Evolutionary conservation across 2,797 vertebrate genomes (phyloP), one percentile per base, ranked within the genome.

Genomic region (Antennarius maculatus): DNA sequence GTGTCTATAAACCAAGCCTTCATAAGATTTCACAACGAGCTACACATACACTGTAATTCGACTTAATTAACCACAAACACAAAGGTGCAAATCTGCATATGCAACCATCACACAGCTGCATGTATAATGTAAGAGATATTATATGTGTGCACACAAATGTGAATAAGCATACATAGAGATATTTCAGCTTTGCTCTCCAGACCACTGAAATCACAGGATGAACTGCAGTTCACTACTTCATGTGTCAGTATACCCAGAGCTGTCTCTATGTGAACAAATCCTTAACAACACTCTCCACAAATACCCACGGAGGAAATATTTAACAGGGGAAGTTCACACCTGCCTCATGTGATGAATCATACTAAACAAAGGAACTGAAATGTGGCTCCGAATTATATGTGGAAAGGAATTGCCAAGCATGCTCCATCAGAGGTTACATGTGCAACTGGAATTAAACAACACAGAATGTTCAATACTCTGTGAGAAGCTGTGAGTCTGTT

Each of bases 221-320:
- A 76, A 60, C 31, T 52, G 37, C 3, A 61, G 72, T 49, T 79
- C 66, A 57, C 58, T 28, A 50, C 66, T 84, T 82, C 78, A 76
- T 53, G 64, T 48, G 46, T 61, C 62, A 61, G 43, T 37, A 70
- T 58, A 76, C 59, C 23, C 29, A 62, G 29, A 67, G 23, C 49
- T 43, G 43, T 45, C 9, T 59, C 17, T 29, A 23, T 7, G 27
- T 13, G 66, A 11, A 10, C 10, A 49, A 76, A 52, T 28, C 49
- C 61, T 53, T 29, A 45, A 31, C 50, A 46, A 13, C 14, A 28
- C 3, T 23, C 23, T 23, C 59, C 17, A 57, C 61, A 14, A 54
- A 53, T 53, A 34, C 39, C 64, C 48, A 56, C 45, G 17, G 18
- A 61, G 15, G 18, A 0, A 52, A 42, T 51, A 37, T 39, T 69